Conservation (phyloP, 2,888 invertebrate genomes). For the Andrena camellia region DNA sequence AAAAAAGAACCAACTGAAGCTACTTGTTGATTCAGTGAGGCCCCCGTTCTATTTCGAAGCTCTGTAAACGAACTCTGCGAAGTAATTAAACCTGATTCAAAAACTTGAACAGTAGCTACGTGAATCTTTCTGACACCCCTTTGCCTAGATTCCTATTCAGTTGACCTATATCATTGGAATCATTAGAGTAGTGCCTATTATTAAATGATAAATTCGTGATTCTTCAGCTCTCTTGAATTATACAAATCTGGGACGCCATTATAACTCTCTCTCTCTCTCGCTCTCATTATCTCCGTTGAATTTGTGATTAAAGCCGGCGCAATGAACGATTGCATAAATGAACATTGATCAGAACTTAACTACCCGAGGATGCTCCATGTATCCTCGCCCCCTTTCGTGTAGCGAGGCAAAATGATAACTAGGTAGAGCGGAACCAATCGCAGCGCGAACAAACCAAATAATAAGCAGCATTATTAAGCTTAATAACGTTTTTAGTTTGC, state of each 20-base stretch:
- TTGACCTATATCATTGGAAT: neutral
- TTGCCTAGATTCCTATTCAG: neutral
- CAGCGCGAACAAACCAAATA: conserved; percentile 34
- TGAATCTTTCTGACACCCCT: neutral
- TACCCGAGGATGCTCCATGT: neutral
- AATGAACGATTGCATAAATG: conserved; percentile 5
- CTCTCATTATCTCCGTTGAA: neutral
- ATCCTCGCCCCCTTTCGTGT: neutral
- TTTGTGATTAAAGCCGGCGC: neutral
- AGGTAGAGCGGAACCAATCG: conserved; percentile 33
- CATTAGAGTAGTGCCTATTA: no score
- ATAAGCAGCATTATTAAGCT: conserved; percentile 66
- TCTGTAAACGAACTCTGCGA: neutral
- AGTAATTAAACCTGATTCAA: conserved; percentile 12
- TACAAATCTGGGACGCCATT: no score
- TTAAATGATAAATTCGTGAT: no score
- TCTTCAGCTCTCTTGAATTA: no score
- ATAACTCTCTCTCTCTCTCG: no score
- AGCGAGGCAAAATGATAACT: neutral
- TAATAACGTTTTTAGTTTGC: conserved; percentile 73
- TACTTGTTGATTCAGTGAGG: conserved; percentile 28
- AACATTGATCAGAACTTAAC: conserved; percentile 25
- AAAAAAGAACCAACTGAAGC: conserved; percentile 14
- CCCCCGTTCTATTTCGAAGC: neutral
- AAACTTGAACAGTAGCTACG: neutral